A percentile compares a stretch with the other conserved stretches of the same genome.
These are phyloP conservation scores for Alaudala cheleensis DNA, from an alignment of 2,113 vertebrate genomes.

Conservation along the genomic window DNA sequence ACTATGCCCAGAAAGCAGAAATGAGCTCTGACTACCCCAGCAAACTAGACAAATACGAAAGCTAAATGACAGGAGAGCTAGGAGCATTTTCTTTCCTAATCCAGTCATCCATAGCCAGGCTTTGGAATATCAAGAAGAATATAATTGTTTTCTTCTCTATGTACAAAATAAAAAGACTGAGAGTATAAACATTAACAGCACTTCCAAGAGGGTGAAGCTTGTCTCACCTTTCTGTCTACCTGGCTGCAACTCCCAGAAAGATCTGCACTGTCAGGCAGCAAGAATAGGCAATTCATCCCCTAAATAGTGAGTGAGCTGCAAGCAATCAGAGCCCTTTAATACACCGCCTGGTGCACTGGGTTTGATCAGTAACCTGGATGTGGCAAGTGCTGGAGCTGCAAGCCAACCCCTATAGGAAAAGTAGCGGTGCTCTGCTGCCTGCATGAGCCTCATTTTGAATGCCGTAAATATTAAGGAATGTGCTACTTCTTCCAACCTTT, in stretches of 20 bases:
- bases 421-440: not conserved
- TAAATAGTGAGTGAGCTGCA: not conserved
- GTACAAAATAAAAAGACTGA: not conserved
- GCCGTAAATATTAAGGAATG: conserved; percentile 65
- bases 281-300: not conserved
- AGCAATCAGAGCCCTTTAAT: not conserved
- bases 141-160: not conserved
- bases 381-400: not conserved
- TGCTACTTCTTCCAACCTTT: conserved; percentile 61
- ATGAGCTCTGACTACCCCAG: not conserved
- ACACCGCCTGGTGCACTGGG: not conserved
- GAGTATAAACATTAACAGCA: not conserved
- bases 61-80: not conserved
- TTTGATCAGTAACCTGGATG: not conserved
- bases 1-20: not conserved
- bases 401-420: not conserved
- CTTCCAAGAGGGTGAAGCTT: not conserved
- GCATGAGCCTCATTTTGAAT: not conserved
- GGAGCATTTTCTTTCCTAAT: not conserved
- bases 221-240: not conserved
- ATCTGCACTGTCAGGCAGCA: not conserved
- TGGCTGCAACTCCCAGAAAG: not conserved
- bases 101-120: not conserved
- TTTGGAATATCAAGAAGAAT: not conserved
- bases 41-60: not conserved